Conservation (phyloP, 1,140 invertebrate species). For the Conus betulinus region DNA sequence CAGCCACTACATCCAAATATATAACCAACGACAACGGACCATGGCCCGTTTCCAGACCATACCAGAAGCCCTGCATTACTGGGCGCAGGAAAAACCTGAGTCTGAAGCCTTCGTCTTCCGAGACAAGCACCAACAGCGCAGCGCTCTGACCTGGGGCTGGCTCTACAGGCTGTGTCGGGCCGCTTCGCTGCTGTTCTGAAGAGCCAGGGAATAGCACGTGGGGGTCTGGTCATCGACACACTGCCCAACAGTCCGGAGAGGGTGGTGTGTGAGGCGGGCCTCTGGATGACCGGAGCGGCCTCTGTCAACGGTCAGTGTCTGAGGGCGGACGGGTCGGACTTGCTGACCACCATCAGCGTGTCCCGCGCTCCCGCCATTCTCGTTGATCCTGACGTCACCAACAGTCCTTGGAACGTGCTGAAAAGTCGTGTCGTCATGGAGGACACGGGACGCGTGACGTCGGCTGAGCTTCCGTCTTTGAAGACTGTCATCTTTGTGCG, state of each 20-base stretch:
- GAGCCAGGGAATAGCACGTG: neutral
- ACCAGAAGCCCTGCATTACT: neutral
- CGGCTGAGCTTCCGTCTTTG: neutral
- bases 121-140: neutral
- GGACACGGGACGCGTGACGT: neutral
- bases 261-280: too few species aligned
- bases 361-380: too few species aligned
- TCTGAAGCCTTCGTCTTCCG: neutral
- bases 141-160: neutral
- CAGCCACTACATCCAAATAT: too few species aligned
- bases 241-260: too few species aligned
- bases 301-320: constrained; percentile 12
- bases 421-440: neutral
- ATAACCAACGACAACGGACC: too few species aligned
- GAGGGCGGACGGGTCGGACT: neutral
- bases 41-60: neutral
- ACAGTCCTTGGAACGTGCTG: neutral
- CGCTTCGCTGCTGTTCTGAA: constrained; percentile 7
- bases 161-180: neutral
- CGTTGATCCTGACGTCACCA: too few species aligned
- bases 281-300: neutral
- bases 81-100: neutral
- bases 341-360: neutral
- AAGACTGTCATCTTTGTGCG: neutral
- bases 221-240: constrained; percentile 1